Evolutionary conservation across 2,888 invertebrate species (phyloP), one percentile per base, ranked within the genome.

Genomic region (Lepeophtheirus nordmannii): DNA sequence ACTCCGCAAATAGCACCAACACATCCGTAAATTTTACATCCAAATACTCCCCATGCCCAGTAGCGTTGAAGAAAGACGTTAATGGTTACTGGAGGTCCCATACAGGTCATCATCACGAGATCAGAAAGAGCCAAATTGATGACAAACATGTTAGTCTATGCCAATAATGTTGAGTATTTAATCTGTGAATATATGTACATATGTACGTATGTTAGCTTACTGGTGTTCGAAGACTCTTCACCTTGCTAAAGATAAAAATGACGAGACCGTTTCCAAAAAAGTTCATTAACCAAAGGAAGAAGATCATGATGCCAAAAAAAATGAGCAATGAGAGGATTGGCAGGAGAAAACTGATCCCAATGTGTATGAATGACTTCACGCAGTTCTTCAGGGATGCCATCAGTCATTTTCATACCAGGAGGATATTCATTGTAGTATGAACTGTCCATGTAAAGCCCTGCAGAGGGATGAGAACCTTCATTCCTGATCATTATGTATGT

Each of bases 1-100:
- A 75, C 62, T n/a, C 77, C 77, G 68, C 75, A 76, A 40, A 77
- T 72, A 12, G 75, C 75, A 5, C 76, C 77, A 38, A 73, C 70
- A 67, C 75, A 72, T 22, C 74, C 76, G 69, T 77, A 77, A 30
- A 77, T 68, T 69, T 76, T 74, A 69, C 77, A 77, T 58, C 71
- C 71, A 58, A 72, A 69, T 12, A 72, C 72, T 59, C 72, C 71
- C 30, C 72, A 67, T 17, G 74, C 72, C 76, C 76, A 77, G 17
- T 72, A 73, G 63, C 72, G 73, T 65, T 75, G 73, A 63, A 74
- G 73, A 70, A 76, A 76, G 14, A 76, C 75, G 68, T 74, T 76
- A 68, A 75, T 72, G 30, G 74, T 71, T 65, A 74, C 76, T 69
- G 76, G 75, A 22, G 72, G 70, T 58, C 68, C 69, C 69, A 69